Base-by-base conservation (phyloP, 1,140 invertebrate genomes). In the Sitophilus oryzae region DNA sequence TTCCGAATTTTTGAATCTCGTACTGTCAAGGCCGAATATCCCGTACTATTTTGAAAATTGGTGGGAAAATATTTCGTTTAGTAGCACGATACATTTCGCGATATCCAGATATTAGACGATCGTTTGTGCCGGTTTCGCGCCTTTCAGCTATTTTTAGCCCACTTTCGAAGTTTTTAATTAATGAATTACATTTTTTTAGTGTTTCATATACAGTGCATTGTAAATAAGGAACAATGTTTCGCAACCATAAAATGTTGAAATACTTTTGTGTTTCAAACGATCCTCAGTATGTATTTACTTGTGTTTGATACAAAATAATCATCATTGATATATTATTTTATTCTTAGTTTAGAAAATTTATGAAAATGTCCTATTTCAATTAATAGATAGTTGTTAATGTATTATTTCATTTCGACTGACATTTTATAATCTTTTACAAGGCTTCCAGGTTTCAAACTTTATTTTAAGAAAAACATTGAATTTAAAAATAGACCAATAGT, bases 251-350 rank as follows among this genome's bases (percentile, higher is more conserved):
- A 21, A 8, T 57, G 16, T 49, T 57, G 55, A 51, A 46, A 21
- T 52, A 51, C 46, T 57, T 57, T 40, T 57, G 55, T 19, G 55
- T 57, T 19, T 36, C 48, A 6, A 22, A 46, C 18, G 55, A 57
- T 15, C 48, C 55, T 1, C 38, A 52, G 55, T 57, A 52, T 18
- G 55, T 57, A n/a, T n/a, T n/a, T n/a, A n/a, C n/a, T n/a, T n/a
- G n/a, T n/a, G n/a, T n/a, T n/a, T n/a, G n/a, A n/a, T n/a, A n/a
- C n/a, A n/a, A n/a, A n/a, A n/a, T n/a, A n/a, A n/a, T n/a, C n/a
- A n/a, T n/a, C n/a, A n/a, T n/a, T n/a, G n/a, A n/a, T n/a, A n/a
- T n/a, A n/a, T n/a, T n/a, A n/a, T n/a, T n/a, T n/a, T n/a, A n/a
- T n/a, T n/a, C n/a, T n/a, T n/a, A n/a, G n/a, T n/a, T n/a, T n/a